Evolutionary conservation across 1,140 invertebrate genomes (phyloP).

Genomic region (Gryllus bimaculatus): DNA sequence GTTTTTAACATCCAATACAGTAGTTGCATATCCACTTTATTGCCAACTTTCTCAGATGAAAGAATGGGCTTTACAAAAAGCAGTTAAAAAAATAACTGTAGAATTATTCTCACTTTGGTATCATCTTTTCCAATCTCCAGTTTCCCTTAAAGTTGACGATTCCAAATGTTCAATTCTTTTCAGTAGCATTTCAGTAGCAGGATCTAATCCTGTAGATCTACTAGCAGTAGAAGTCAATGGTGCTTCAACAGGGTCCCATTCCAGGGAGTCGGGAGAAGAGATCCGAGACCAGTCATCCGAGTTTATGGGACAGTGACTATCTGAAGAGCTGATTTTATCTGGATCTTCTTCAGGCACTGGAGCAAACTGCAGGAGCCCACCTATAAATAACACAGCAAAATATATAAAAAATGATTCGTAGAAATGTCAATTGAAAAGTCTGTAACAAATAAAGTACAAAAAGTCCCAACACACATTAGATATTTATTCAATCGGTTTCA

Average conservation of each 20-base stretch:
- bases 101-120: not conserved
- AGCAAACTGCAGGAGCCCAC: conserved; percentile 22
- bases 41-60: no score
- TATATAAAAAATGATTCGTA: conserved; percentile 14
- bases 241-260: conserved; percentile 45
- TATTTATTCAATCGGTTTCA: no score
- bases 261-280: conserved; percentile 43
- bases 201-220: conserved; percentile 29
- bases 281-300: conserved; percentile 36
- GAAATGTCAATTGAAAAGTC: not conserved
- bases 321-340: not conserved
- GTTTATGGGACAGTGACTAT: conserved; percentile 27
- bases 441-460: no score
- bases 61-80: no score
- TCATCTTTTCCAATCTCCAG: conserved; percentile 32
- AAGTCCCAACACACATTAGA: not conserved
- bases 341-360: conserved; percentile 11
- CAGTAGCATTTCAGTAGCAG: conserved; percentile 42
- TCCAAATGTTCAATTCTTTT: conserved; percentile 44
- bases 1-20: no score
- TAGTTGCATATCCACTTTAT: no score
- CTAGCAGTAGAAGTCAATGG: conserved; percentile 28
- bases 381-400: conserved; percentile 25
- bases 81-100: no score
- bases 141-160: conserved; percentile 41